These are phyloP conservation scores for Drosophila paracracens DNA, from an alignment of 2,888 invertebrate species.

Conservation along the genomic window DNA sequence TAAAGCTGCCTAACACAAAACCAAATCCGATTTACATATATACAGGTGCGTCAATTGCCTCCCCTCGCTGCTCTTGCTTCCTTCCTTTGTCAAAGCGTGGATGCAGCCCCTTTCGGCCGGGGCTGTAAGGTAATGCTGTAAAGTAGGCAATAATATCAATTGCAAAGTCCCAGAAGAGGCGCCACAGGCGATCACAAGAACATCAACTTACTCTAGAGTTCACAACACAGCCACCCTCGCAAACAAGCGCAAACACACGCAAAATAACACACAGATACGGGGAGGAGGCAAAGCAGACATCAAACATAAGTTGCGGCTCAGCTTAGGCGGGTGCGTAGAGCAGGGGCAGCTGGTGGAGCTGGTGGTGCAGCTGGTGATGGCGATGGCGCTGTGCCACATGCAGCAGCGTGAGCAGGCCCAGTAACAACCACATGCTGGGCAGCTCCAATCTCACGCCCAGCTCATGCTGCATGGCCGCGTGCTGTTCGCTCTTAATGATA, in stretches of 20 bases:
- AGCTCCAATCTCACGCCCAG: constrained; percentile 78
- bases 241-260: background rate
- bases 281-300: constrained; percentile 54
- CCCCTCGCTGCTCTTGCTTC: background rate
- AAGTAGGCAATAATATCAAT: constrained; percentile 50
- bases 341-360: constrained; percentile 9
- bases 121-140: constrained; percentile 19
- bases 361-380: constrained; percentile 24
- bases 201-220: constrained; percentile 43
- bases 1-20: constrained; percentile 68
- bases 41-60: constrained; percentile 51
- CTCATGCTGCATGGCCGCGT: constrained; percentile 88
- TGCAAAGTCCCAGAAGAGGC: constrained; percentile 17
- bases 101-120: background rate
- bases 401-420: constrained; percentile 70
- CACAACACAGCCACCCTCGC: background rate
- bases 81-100: constrained; percentile 16
- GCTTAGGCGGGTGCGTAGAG: constrained; percentile 46
- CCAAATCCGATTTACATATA: constrained; percentile 68
- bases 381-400: constrained; percentile 22
- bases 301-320: constrained; percentile 66
- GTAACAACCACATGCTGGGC: constrained; percentile 74
- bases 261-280: background rate
- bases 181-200: constrained; percentile 2
- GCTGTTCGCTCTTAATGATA: constrained; percentile 91